Base-by-base conservation (phyloP, 1,140 invertebrate species). In the Leptinotarsa texana region DNA sequence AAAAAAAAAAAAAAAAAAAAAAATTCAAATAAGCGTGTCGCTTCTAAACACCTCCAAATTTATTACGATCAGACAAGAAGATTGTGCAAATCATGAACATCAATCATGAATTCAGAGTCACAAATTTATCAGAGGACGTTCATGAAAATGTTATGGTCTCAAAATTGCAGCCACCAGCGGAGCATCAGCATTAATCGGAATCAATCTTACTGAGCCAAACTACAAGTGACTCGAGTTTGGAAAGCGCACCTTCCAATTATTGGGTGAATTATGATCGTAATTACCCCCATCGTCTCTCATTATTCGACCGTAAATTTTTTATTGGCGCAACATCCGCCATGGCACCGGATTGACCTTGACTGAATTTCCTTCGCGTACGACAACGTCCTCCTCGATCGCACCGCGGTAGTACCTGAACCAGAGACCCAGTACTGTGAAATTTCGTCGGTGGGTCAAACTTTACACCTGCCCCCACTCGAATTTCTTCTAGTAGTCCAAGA, bases 391-490 rank as follows among this genome's bases (percentile, higher is more conserved):
- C 13, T 13, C 63, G 63, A 13, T 65, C 17, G 17, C 68, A 22
- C 68, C 11, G n/a, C 68, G 48, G n/a, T 47, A n/a, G 48, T 51
- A 69, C 33, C 68, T 69, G 48, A 48, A 51, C 68, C 68, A 69
- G 15, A 69, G 33, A 69, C 68, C 68, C 48, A 69, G 33, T 69
- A 69, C 68, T 51, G 48, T 47, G 47, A 69, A 69, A 69, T 69
- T 69, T 69, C 51, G 68, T 69, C 47, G 68, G 68, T 69, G 68
- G 68, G 68, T 69, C 68, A 69, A 69, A 49, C 48, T 69, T 69
- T 48, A 69, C 68, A 69, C 68, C 68, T 69, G 68, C 68, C 68
- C 68, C 68, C 68, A 69, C 68, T 48, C 68, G 42, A 69, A 69
- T 69, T 69, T 69, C 68, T 69, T 69, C 68, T 47, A 69, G 68